Conservation (phyloP, 2,888 invertebrate genomes). For the Pelosia muscerda region DNA sequence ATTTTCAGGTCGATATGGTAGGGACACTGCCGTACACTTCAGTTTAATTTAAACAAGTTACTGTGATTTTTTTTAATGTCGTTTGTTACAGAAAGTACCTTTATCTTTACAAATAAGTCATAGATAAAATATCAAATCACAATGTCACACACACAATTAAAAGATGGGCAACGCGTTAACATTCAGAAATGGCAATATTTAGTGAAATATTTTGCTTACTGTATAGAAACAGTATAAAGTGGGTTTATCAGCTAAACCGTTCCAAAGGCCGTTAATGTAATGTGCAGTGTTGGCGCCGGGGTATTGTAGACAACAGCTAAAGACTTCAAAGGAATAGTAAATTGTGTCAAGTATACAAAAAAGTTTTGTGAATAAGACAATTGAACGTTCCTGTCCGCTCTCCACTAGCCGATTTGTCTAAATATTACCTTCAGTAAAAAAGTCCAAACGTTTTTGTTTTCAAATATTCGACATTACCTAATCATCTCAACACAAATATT, state of each 20-base stretch:
- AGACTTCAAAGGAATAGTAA: slow-evolving; percentile 16
- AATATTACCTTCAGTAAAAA: neutral
- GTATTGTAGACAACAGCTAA: slow-evolving; percentile 20
- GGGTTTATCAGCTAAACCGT: slow-evolving; percentile 36
- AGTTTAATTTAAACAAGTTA: neutral
- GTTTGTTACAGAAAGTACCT: neutral
- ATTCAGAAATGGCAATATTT: neutral
- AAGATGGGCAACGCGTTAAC: neutral
- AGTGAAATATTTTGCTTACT: neutral
- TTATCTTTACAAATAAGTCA: neutral
- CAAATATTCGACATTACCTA: neutral
- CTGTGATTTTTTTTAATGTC: neutral
- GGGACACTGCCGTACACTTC: neutral
- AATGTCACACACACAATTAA: neutral
- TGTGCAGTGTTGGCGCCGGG: slow-evolving; percentile 34
- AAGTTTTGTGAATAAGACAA: slow-evolving; percentile 20
- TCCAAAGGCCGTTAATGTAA: slow-evolving; percentile 26
- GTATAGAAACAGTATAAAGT: slow-evolving; percentile 14
- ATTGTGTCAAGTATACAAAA: slow-evolving; percentile 26
- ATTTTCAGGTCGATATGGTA: neutral
- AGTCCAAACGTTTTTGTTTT: neutral
- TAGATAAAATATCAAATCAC: slow-evolving; percentile 2
- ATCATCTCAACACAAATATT: too few species aligned
- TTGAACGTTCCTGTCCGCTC: neutral
- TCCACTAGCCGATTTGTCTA: slow-evolving; percentile 13